Base-by-base conservation (phyloP, 2,113 vertebrate genomes). In the Chunga burmeisteri region DNA sequence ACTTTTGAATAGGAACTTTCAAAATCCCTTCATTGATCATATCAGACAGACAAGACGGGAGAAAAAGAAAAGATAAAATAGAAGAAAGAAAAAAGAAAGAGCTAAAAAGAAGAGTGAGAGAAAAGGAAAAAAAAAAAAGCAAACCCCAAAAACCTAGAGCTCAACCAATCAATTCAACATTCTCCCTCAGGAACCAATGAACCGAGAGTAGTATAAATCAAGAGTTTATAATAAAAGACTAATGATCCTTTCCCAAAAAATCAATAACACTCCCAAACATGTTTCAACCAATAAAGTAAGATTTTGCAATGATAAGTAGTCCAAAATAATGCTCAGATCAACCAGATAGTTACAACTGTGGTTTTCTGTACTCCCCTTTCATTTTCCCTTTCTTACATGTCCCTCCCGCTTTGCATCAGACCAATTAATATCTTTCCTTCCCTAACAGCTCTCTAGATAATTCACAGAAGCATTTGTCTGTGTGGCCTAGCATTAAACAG, bases 371-470 rank as follows among this genome's bases (percentile, higher is more conserved):
- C 75, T 93, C 71, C 75, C 52, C 52, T 97, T 96, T 96, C 81
- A 91, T 92, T 96, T 93, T 95, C 59, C 46, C 47, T 95, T 96
- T 92, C 81, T 94, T 90, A 92, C 53, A 58, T 85, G 77, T 96
- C 90, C 92, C 72, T 96, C 93, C 86, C 29, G 20, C 61, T 97
- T 96, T 92, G 56, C 90, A 93, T 97, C 90, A 97, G 85, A 86
- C 95, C 95, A 98, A 96, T 97, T 97, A 97, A 97, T 97, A 96
- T 89, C 81, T 95, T 95, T 96, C 61, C 66, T 96, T 95, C 53
- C 32, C 78, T 97, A 97, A 97, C 93, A 94, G 81, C 94, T 97
- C 97, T 97, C 96, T 86, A 94, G 97, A 95, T 92, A 97, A 98
- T 98, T 97, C 94, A 90, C 81, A 97, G 81, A 90, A 92, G 32